phyloP scores from a whole-genome alignment of 2,888 invertebrate genomes.

The Rapana venosa region DNA sequence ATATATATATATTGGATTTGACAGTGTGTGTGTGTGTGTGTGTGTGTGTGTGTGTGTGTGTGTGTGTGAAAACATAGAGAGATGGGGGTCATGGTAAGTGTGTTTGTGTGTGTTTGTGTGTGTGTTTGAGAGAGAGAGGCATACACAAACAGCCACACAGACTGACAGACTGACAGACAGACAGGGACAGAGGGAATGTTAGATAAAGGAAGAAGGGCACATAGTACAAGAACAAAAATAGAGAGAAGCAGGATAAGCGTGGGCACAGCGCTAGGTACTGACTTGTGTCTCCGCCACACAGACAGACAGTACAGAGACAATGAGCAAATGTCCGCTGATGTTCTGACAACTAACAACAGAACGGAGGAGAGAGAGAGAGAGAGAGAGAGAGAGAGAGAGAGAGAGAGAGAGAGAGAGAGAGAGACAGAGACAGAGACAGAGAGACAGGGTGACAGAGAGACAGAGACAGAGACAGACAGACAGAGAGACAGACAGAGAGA shows the following conservation, averaged over 20 bases:
- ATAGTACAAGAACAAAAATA: not conserved
- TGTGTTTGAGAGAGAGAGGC: not conserved
- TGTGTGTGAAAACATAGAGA: too few relatives aligned
- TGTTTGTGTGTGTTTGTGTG: not conserved
- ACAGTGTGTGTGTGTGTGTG: too few relatives aligned
- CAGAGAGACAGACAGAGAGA: too few relatives aligned
- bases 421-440: not conserved
- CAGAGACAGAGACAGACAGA: too few relatives aligned
- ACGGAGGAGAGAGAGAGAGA: too few relatives aligned
- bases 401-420: not conserved
- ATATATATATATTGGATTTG: too few relatives aligned
- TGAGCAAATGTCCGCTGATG: too few relatives aligned
- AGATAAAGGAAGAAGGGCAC: not conserved
- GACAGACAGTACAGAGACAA: too few relatives aligned
- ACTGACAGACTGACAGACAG: not conserved
- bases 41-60: too few relatives aligned
- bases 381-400: not conserved
- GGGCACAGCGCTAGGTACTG: too few relatives aligned
- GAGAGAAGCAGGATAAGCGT: not conserved
- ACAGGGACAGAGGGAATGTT: not conserved
- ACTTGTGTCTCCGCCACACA: too few relatives aligned
- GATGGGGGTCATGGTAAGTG: not conserved
- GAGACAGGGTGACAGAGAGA: not conserved
- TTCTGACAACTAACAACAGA: too few relatives aligned
- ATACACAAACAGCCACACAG: not conserved